Conservation (phyloP, 2,888 invertebrate genomes). For the Chorisops tibialis region DNA sequence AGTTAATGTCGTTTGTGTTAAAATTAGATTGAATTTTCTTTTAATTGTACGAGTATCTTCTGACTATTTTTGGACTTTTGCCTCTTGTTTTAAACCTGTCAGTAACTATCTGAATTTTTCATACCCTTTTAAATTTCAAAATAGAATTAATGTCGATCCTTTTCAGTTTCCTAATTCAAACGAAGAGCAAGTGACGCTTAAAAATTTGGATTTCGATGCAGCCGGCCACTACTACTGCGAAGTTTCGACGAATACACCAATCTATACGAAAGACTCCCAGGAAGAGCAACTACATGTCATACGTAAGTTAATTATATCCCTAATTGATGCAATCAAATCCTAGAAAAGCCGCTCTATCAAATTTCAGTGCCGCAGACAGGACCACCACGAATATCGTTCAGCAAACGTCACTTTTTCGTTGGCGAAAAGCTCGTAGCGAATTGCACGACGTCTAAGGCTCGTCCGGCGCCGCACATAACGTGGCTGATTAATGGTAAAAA, state of each 20-base stretch:
- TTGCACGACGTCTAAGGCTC: conserved; percentile 66
- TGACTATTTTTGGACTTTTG: too few species aligned
- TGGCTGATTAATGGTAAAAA: conserved; percentile 71
- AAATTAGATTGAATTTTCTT: too few species aligned
- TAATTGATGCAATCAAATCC: neutral
- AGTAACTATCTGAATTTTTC: too few species aligned
- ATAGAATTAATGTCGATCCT: neutral
- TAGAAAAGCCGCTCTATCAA: neutral
- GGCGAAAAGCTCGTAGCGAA: conserved; percentile 67
- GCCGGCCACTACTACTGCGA: conserved; percentile 78
- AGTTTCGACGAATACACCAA: conserved; percentile 76
- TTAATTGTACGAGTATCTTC: too few species aligned
- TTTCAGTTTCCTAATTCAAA: conserved; percentile 49
- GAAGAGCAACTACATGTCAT: conserved; percentile 74
- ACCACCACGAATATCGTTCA: conserved; percentile 64
- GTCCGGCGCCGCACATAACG: conserved; percentile 66
- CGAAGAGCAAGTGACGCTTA: conserved; percentile 62
- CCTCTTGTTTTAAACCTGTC: too few species aligned
- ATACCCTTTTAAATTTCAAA: too few species aligned
- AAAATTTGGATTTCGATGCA: conserved; percentile 72
- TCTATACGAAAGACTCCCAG: conserved; percentile 77
- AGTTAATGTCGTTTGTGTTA: too few species aligned
- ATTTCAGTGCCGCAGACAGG: conserved; percentile 59
- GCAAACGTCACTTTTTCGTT: conserved; percentile 60
- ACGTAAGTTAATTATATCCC: conserved; percentile 69